These are phyloP conservation scores for Aplodontia rufa DNA, from an alignment of 2,113 vertebrate genomes.

Conservation along the genomic window DNA sequence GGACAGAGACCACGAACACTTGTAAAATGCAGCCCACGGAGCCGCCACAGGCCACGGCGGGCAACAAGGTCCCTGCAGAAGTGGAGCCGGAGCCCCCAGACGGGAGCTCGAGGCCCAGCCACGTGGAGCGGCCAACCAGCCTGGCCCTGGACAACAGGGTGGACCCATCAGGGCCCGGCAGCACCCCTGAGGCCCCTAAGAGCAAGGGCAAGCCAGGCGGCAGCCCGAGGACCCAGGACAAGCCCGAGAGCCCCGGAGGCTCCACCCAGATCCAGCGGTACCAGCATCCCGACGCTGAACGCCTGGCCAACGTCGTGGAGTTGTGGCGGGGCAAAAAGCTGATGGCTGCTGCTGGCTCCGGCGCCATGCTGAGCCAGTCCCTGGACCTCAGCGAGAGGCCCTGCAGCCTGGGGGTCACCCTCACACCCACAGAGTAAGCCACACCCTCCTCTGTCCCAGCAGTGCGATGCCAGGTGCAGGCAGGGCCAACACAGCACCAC, in stretches of 20 bases:
- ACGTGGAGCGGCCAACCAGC: constrained; percentile 71
- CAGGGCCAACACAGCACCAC: too few relatives aligned
- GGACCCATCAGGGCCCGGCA: neutral
- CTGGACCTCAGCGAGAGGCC: constrained; percentile 77
- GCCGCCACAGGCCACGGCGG: fast-evolving
- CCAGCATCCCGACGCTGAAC: constrained; percentile 81
- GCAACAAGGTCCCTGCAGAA: neutral
- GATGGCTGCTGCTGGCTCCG: constrained; percentile 68
- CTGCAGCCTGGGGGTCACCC: neutral
- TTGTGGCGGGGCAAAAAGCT: constrained; percentile 89
- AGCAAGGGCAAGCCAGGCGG: constrained; percentile 46
- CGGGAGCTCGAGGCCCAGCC: constrained; percentile 71
- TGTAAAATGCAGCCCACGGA: neutral
- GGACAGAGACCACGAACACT: neutral
- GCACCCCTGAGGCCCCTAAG: constrained; percentile 47
- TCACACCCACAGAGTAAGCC: constrained; percentile 79
- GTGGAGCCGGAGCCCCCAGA: constrained; percentile 78
- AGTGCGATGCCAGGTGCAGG: too few relatives aligned
- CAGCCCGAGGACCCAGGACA: constrained; percentile 68
- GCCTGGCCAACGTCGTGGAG: constrained; percentile 88
- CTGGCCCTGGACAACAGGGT: constrained; percentile 75
- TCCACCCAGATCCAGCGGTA: constrained; percentile 87
- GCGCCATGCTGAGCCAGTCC: constrained; percentile 82
- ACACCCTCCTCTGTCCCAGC: too few relatives aligned
- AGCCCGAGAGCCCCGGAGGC: constrained; percentile 76